phyloP scores from a whole-genome alignment of 2,797 vertebrate species.

The Sebastes dallii region DNA sequence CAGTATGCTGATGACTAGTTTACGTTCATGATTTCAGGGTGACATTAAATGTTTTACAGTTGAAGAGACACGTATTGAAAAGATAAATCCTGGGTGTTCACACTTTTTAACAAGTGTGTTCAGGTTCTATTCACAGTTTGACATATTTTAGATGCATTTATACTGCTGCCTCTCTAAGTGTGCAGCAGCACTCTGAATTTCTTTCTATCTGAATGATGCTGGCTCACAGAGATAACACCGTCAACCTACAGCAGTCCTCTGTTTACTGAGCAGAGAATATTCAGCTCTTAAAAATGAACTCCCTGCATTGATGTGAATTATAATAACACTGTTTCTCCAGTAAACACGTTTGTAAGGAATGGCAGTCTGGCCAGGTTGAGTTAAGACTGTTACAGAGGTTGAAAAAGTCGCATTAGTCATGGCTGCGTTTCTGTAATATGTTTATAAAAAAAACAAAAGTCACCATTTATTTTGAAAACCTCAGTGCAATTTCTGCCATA shows the following conservation, averaged over 20 bases:
- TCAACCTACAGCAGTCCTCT: conserved; percentile 32
- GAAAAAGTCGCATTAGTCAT: not conserved
- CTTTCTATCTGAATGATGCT: conserved; percentile 43
- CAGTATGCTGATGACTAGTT: not conserved
- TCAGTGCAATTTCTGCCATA: not conserved
- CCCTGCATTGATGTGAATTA: conserved; percentile 25
- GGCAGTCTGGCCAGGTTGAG: not conserved
- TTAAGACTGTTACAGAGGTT: not conserved
- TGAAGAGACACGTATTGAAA: not conserved
- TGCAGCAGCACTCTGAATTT: conserved; percentile 22
- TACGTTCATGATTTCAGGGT: not conserved
- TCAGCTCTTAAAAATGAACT: conserved; percentile 26
- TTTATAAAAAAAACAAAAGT: not conserved
- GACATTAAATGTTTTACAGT: not conserved
- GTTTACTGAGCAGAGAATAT: conserved; percentile 39
- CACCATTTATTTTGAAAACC: not conserved
- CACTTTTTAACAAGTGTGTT: conserved; percentile 12
- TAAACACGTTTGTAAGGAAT: conserved; percentile 21
- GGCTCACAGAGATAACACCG: conserved; percentile 49
- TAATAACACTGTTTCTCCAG: not conserved
- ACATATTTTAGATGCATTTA: conserved; percentile 30
- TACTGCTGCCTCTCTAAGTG: not conserved
- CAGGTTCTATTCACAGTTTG: conserved; percentile 3
- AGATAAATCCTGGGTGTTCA: not conserved
- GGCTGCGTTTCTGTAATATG: not conserved